Evolutionary conservation across 2,113 vertebrate genomes (phyloP).

Genomic region (Aphyosemion australe): DNA sequence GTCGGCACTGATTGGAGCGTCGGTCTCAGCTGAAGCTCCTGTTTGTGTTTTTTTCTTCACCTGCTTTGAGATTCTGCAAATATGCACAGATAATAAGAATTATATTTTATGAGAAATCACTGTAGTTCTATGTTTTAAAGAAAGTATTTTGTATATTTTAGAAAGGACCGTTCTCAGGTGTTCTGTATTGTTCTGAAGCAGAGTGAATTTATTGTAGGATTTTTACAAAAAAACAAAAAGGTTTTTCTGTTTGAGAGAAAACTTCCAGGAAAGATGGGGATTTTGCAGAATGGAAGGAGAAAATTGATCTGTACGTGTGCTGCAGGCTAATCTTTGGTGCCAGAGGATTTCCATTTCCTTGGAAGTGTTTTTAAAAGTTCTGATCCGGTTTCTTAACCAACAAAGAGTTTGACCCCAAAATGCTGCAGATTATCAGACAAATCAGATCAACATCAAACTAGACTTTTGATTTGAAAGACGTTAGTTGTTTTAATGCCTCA

Average conservation of each 20-base stretch:
- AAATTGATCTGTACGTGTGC: not conserved
- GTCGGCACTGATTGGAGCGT: not conserved
- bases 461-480: no score
- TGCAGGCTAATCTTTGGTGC: slow-evolving; percentile 11
- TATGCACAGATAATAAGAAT: not conserved
- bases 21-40: not conserved
- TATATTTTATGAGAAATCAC: slow-evolving; percentile 7
- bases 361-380: not conserved
- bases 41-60: no score
- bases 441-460: not conserved
- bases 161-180: slow-evolving; percentile 11
- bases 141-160: slow-evolving; percentile 1
- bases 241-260: not conserved
- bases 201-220: not conserved
- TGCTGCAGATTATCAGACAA: not conserved
- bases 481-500: no score
- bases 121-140: not conserved
- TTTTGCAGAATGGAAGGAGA: not conserved
- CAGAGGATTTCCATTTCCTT: not conserved
- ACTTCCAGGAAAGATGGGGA: not conserved
- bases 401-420: no score
- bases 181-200: not conserved
- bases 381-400: no score
- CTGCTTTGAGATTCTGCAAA: not conserved
- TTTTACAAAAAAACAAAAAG: not conserved